A percentile compares a stretch with the other conserved stretches of the same genome.
Conservation (phyloP, 2,888 invertebrate genomes). For the Drosophila anomalata region DNA sequence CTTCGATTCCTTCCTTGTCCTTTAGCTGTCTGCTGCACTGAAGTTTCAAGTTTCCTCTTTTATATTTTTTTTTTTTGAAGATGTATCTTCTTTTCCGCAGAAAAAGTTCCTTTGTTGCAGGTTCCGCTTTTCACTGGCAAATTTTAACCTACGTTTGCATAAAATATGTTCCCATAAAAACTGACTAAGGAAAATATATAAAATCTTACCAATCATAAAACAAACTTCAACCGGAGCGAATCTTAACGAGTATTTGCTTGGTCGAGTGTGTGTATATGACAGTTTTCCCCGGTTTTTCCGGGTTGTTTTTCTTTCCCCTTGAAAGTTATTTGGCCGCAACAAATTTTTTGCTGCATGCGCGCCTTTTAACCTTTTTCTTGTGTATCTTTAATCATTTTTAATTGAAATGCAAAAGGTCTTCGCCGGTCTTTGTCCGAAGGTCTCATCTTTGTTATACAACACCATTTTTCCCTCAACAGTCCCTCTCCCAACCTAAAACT, state of each 20-base stretch:
- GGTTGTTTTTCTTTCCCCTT: conserved; percentile 30
- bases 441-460: conserved; percentile 19
- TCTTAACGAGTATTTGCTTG: conserved; percentile 38
- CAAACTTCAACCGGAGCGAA: conserved; percentile 12
- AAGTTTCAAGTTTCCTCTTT: conserved; percentile 33
- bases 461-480: neutral
- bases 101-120: conserved; percentile 64
- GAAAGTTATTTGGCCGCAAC: conserved; percentile 65
- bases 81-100: conserved; percentile 46
- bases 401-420: conserved; percentile 63
- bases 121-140: conserved; percentile 8
- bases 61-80: conserved; percentile 30
- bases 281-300: conserved; percentile 33
- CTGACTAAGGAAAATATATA: neutral
- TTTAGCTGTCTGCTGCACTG: conserved; percentile 36
- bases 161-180: conserved; percentile 46
- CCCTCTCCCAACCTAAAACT: neutral
- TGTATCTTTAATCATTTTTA: conserved; percentile 74
- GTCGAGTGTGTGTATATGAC: conserved; percentile 35
- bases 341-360: conserved; percentile 65
- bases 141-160: conserved; percentile 65
- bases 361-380: conserved; percentile 64
- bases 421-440: conserved; percentile 3
- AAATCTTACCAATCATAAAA: conserved; percentile 1
- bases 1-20: conserved; percentile 10